Base-by-base conservation (phyloP, 92 coral and sea anemone species). In the Micromussa lordhowensis region DNA sequence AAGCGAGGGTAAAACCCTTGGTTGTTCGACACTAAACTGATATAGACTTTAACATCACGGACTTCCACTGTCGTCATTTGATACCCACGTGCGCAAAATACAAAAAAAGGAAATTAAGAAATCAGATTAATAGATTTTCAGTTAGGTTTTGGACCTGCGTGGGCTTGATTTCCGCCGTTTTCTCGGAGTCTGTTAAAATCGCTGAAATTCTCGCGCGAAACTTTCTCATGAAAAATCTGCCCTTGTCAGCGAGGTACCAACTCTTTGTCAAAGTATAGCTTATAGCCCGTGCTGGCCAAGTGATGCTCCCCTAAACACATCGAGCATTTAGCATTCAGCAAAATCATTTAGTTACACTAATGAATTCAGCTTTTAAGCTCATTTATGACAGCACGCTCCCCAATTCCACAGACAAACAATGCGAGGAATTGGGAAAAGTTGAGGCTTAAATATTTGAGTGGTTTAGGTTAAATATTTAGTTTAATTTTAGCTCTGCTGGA, bases 1-100 rank as follows among this genome's bases (percentile, higher is more conserved):
- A 28, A 51, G 9, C 5, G 19, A 19, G 53, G 83, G 83, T 58
- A 80, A 80, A 80, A 49, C 81, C 81, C 71, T 3, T 18, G n/a
- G 22, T 59, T 59, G 1, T 19, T 59, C 0, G 66, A 59, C 66
- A 9, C 79, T 75, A 30, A 3, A 26, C 22, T 38, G 10, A 18
- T 29, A 73, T 36, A 18, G 78, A 72, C 77, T 72, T 72, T 14
- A 48, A 18, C 26, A 69, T 30, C 40, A 32, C 19, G 4, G 49
- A 72, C 77, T 32, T 32, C 77, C 77, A 34, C 44, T 44, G 22
- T 34, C 49, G 35, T 34, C 44, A 73, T 44, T 44, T 19, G 64
- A 58, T 3, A 58, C 7, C 19, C 64, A 58, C 64, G 26, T 58
- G 64, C 22, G 18, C 12, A 63, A 63, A 2, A 24, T 6, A 15